These are phyloP conservation scores for Zenarchopterus dispar DNA, from an alignment of 2,797 vertebrate species.

Conservation along the genomic window DNA sequence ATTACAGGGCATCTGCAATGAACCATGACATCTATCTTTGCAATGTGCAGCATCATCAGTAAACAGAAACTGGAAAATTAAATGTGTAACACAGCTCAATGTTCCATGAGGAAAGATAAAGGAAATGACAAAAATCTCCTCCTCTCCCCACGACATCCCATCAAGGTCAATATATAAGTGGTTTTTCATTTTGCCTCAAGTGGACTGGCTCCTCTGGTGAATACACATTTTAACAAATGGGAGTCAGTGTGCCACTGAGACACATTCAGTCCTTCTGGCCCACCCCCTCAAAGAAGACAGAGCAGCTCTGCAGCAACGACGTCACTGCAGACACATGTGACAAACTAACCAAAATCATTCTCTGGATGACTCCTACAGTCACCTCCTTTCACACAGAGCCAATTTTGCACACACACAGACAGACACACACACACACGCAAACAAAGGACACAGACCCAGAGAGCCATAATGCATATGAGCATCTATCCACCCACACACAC, in stretches of 20 bases:
- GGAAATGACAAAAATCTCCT: conserved; percentile 43
- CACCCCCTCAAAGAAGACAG: conserved; percentile 18
- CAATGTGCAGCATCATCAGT: conserved; percentile 11
- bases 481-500: conserved; percentile 18
- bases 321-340: conserved; percentile 54
- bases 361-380: conserved; percentile 59
- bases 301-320: conserved; percentile 53
- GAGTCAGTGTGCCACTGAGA: conserved; percentile 44
- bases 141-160: conserved; percentile 39
- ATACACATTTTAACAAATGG: conserved; percentile 61
- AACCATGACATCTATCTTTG: neutral
- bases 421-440: conserved; percentile 41
- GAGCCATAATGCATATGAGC: conserved; percentile 29
- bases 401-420: conserved; percentile 40
- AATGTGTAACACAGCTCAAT: conserved; percentile 4
- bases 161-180: conserved; percentile 64
- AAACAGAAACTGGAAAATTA: conserved; percentile 13
- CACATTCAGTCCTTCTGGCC: conserved; percentile 29
- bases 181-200: conserved; percentile 54
- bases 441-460: conserved; percentile 23
- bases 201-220: conserved; percentile 50
- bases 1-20: neutral
- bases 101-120: conserved; percentile 26
- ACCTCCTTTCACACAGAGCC: conserved; percentile 51
- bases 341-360: conserved; percentile 61